Evolutionary conservation across 2,797 vertebrate species (phyloP).

Genomic region (Tenualosa ilisha): DNA sequence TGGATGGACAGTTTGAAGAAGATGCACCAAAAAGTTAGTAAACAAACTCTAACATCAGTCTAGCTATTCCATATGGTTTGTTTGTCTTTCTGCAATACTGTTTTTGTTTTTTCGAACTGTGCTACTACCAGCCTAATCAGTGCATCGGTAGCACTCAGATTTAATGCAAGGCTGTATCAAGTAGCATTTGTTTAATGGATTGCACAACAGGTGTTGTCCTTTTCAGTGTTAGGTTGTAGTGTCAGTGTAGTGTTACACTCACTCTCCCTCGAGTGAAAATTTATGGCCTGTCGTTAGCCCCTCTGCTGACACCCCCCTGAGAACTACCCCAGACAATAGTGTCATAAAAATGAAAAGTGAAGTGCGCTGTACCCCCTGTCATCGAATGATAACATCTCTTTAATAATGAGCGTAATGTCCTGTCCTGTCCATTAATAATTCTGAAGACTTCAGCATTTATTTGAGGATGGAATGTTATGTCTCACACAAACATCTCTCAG

Average conservation of each 20-base stretch:
- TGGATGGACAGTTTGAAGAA: too few relatives aligned
- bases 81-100: not conserved
- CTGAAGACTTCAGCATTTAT: not conserved
- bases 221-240: not conserved
- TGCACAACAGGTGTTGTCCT: not conserved
- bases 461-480: not conserved
- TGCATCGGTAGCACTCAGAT: not conserved
- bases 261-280: not conserved
- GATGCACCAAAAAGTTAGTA: not conserved
- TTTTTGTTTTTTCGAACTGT: not conserved
- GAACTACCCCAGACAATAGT: constrained; percentile 19
- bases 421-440: not conserved
- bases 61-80: not conserved
- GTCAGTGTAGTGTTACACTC: constrained; percentile 15
- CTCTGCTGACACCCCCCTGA: not conserved
- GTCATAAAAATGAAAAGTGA: not conserved
- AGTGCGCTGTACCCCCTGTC: not conserved
- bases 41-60: not conserved
- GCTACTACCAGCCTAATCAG: not conserved
- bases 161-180: not conserved
- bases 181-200: not conserved
- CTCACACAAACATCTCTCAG: not conserved
- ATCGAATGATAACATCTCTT: not conserved
- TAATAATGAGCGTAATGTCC: constrained; percentile 1
- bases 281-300: not conserved